Conservation (phyloP, 2,113 vertebrate genomes). For the Bungarus multicinctus region DNA sequence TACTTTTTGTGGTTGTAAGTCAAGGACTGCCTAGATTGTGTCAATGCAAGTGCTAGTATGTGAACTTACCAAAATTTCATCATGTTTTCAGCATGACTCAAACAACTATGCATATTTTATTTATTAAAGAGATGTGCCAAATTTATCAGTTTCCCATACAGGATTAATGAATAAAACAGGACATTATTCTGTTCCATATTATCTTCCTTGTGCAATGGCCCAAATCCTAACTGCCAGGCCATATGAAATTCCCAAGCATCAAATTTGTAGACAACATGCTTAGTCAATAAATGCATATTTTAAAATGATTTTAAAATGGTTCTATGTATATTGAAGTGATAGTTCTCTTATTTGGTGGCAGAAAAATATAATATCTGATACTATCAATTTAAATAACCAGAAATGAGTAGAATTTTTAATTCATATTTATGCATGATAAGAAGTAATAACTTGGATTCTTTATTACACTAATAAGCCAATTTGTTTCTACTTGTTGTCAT, state of each 20-base stretch:
- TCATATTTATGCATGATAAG: background rate
- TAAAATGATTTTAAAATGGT: background rate
- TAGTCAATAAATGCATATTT: background rate
- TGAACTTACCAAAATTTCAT: background rate
- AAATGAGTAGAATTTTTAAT: background rate
- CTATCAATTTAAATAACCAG: background rate
- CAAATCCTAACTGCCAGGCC: background rate
- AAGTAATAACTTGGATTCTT: constrained; percentile 9
- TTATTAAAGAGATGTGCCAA: background rate
- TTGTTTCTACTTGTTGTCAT: constrained; percentile 1
- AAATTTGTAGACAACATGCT: background rate
- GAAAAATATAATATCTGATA: background rate
- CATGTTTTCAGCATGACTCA: background rate
- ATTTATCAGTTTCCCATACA: background rate
- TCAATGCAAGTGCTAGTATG: background rate
- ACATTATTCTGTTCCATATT: background rate
- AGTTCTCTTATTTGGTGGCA: background rate
- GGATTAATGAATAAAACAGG: background rate
- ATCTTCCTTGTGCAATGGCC: background rate
- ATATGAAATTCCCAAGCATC: background rate
- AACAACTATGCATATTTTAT: background rate
- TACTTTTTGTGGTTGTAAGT: background rate
- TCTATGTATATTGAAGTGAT: constrained; percentile 14
- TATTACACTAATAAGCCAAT: background rate
- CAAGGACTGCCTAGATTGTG: background rate